Evolutionary conservation across 2,797 vertebrate species (phyloP), one percentile per base, ranked within the genome.

Genomic region (Myotis vivesi): DNA sequence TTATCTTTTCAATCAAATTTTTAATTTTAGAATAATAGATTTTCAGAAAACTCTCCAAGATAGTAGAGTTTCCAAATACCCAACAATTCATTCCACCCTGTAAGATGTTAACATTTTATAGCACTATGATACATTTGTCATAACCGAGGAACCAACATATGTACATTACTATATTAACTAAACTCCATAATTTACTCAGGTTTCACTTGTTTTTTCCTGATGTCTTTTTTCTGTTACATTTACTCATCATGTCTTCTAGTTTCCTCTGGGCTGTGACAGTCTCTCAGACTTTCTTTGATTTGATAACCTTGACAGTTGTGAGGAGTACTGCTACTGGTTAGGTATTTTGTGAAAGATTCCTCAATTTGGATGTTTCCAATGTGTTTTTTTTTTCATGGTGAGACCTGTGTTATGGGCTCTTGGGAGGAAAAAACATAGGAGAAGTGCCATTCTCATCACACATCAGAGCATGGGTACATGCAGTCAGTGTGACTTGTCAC

Each of bases 261-360:
- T 28, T 92, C 22, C 59, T 88, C 38, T 85, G n/a, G 16, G 6
- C 17, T 36, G 23, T 72, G 33, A 72, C 9, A 89, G 23, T 94
- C 84, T 86, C 19, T 77, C 38, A 89, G 33, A 87, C n/a, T 79
- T 92, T 57, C 9, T 25, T 71, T 79, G 33, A 75, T 92, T 89
- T 55, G 16, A 82, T 71, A 53, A 41, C 11, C 5, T 93, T 83
- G 57, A 83, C 10, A 85, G 15, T 84, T 84, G 69, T 62, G 15
- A 71, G 8, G 36, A 87, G 25, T 69, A 64, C 53, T 66, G 64
- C n/a, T 66, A 33, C n/a, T 76, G 6, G 7, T 72, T 15, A 59
- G 20, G 2, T 84, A 57, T 84, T 85, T 87, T 46, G 11, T 84
- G 66, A 10, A 90, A 59, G 44, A 72, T 69, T 4, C 6, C 28